A percentile compares a stretch with the other conserved stretches of the same genome.
These are phyloP conservation scores for Pseudoips prasinana DNA, from an alignment of 2,888 invertebrate genomes.

Conservation along the genomic window DNA sequence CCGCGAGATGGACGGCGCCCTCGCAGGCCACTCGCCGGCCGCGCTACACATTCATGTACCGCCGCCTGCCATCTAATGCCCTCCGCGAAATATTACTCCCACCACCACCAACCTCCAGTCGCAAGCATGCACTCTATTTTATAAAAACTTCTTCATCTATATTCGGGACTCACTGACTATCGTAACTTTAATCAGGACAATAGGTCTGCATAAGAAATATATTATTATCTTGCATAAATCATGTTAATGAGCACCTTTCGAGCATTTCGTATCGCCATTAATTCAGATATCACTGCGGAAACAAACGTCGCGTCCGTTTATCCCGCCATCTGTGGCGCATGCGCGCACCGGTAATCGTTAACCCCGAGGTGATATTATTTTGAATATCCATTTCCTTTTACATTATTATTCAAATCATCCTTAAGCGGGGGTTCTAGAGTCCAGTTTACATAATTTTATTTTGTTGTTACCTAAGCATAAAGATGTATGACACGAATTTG, in stretches of 20 bases:
- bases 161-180: slow-evolving; percentile 16
- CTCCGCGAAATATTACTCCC: slow-evolving; percentile 22
- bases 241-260: slow-evolving; percentile 81
- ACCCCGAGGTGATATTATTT: slow-evolving; percentile 82
- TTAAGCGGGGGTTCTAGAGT: slow-evolving; percentile 64
- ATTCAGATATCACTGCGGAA: slow-evolving; percentile 83
- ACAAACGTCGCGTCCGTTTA: slow-evolving; percentile 81
- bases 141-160: slow-evolving; percentile 32
- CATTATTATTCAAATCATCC: slow-evolving; percentile 72
- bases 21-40: slow-evolving; percentile 31
- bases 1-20: slow-evolving; percentile 72
- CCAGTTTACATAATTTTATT: slow-evolving; percentile 59
- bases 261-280: slow-evolving; percentile 78
- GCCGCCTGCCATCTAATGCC: slow-evolving; percentile 25
- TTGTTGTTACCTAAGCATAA: slow-evolving; percentile 53
- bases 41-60: slow-evolving; percentile 33
- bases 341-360: slow-evolving; percentile 81
- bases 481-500: slow-evolving; percentile 80
- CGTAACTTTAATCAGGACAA: slow-evolving; percentile 60
- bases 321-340: slow-evolving; percentile 78
- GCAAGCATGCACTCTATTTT: slow-evolving; percentile 21
- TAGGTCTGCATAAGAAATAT: slow-evolving; percentile 63
- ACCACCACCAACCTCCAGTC: slow-evolving; percentile 11
- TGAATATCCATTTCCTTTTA: slow-evolving; percentile 77
- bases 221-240: slow-evolving; percentile 78